Evolutionary conservation across 2,888 invertebrate genomes (phyloP), one percentile per base, ranked within the genome.

Genomic region (Caenorhabditis drosophilae): DNA sequence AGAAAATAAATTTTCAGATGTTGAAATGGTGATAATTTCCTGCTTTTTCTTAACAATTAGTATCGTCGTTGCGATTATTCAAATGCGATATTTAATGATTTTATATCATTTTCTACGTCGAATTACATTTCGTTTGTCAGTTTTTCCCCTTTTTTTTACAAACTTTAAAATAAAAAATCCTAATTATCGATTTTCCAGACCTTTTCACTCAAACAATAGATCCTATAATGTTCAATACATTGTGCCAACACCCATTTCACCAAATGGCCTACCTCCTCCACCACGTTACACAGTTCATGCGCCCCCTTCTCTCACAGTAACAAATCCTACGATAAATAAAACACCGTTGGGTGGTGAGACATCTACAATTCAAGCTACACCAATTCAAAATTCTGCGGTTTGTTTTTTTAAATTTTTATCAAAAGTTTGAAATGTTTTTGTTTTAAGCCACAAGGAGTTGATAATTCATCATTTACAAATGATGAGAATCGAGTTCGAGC

Each of bases 221-320:
- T 4, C 16, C 40, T 56, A 44, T 38, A 64, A 64, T 26, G 64
- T 64, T 1, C 64, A 64, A 38, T 64, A 64, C 41, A 38, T 64
- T 27, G 64, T 64, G 15, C 64, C 64, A 3, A 59, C 64, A 11
- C 57, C 63, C 45, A 54, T 63, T 15, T 59, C 59, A 38, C 64
- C 64, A 2, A 55, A 26, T 27, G 64, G 64, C 22, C 46, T 64
- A 47, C 64, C 64, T 31, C 64, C 64, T 20, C 64, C 64, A 34
- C 64, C 64, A 4, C 50, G 64, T 48, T 64, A 64, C 36, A 56
- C 59, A 23, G 50, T 46, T 0, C 44, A 50, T 35, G 46, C 56
- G 9, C 40, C 56, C 26, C 49, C 62, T 18, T 25, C 36, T 15
- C 35, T 26, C 3, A 16, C 47, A 3, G 31, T 36, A 1, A 42